These are phyloP conservation scores for Gambusia affinis DNA, from an alignment of 2,113 vertebrate species.

Conservation along the genomic window DNA sequence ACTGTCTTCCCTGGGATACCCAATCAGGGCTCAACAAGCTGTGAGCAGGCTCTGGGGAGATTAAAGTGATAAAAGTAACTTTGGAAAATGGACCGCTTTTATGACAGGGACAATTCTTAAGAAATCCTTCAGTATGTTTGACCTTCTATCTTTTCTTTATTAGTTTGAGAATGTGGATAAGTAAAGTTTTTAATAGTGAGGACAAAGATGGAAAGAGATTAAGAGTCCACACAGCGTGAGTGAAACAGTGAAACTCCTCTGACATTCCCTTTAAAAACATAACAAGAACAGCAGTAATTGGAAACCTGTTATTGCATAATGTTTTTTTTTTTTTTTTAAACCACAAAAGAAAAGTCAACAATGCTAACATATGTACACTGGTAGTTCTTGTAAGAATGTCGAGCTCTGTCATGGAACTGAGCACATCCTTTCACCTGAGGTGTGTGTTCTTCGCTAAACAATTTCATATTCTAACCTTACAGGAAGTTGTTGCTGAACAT, in stretches of 20 bases:
- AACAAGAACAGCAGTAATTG: neutral
- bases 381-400: neutral
- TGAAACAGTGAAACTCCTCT: neutral
- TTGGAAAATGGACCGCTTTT: conserved; percentile 12
- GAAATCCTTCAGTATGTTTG: conserved; percentile 5
- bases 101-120: conserved; percentile 1
- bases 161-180: neutral
- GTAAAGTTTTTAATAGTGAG: neutral
- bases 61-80: conserved; percentile 21
- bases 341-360: neutral
- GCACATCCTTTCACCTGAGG: too few species aligned
- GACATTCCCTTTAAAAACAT: neutral
- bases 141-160: conserved; percentile 5
- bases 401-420: neutral
- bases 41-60: conserved; percentile 6
- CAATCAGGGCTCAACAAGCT: conserved; percentile 15
- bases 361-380: neutral
- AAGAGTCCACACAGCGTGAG: neutral
- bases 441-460: too few species aligned
- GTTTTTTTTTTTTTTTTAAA: neutral
- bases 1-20: conserved; percentile 15
- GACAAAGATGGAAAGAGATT: neutral
- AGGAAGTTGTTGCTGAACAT: too few species aligned
- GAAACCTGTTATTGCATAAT: conserved; percentile 13
- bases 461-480: too few species aligned